These are phyloP conservation scores for Melipona beecheii DNA, from an alignment of 2,888 invertebrate species.

Conservation along the genomic window DNA sequence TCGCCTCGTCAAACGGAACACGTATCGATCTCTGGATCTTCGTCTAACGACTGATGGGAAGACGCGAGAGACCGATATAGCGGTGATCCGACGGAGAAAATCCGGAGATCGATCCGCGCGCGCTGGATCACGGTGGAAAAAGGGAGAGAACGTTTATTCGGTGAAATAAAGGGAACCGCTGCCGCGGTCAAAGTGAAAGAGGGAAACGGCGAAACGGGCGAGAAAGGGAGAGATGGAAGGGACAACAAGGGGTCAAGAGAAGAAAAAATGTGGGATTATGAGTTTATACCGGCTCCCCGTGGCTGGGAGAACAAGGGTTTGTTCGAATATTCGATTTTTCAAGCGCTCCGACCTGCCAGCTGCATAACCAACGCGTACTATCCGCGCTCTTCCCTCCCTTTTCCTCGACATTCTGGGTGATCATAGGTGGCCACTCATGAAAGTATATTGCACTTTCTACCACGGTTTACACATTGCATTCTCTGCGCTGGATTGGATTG, in stretches of 20 bases:
- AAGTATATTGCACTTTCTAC: constrained; percentile 79
- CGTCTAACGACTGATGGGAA: constrained; percentile 12
- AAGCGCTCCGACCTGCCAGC: constrained; percentile 54
- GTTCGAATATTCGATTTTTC: constrained; percentile 75
- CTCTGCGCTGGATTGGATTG: constrained; percentile 80
- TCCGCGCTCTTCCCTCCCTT: constrained; percentile 59
- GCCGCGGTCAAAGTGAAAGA: neutral
- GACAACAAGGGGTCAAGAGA: constrained; percentile 18
- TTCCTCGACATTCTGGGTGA: constrained; percentile 40
- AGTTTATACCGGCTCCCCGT: constrained; percentile 71
- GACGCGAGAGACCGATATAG: neutral
- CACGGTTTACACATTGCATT: constrained; percentile 79
- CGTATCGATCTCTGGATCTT: constrained; percentile 47
- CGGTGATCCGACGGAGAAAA: constrained; percentile 5
- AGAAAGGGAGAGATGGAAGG: constrained; percentile 11
- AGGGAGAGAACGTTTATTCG: constrained; percentile 8
- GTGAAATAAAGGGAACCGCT: neutral
- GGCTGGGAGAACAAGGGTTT: constrained; percentile 64
- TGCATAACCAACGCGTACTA: constrained; percentile 59
- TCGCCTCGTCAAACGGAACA: constrained; percentile 42
- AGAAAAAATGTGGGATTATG: constrained; percentile 70
- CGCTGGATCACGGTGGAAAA: constrained; percentile 6
- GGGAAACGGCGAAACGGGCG: neutral
- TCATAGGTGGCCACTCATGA: constrained; percentile 75
- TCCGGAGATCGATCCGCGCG: constrained; percentile 15